Evolutionary conservation across 2,797 vertebrate species (phyloP).

Genomic region (Gallinago stenura): DNA sequence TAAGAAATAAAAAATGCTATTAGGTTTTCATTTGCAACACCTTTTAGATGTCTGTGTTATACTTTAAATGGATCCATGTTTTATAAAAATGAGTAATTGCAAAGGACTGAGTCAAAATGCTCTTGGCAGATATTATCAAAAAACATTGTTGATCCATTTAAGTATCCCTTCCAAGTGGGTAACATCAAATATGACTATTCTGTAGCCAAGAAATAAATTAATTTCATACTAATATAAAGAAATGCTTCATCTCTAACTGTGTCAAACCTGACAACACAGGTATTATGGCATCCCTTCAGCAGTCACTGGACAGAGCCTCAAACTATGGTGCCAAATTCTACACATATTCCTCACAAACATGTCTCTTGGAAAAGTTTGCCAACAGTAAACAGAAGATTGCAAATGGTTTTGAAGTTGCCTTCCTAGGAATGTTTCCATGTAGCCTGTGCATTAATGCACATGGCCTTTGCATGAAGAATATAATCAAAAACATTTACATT

Average conservation of each 20-base stretch:
- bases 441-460: background rate
- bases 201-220: slow-evolving; percentile 20
- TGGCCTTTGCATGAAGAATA: background rate
- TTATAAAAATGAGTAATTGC: background rate
- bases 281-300: background rate
- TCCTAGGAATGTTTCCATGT: background rate
- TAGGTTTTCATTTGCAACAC: background rate
- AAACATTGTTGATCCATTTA: background rate
- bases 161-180: background rate
- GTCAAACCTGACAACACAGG: slow-evolving; percentile 7
- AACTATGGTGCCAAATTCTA: slow-evolving; percentile 21
- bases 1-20: background rate
- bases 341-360: background rate
- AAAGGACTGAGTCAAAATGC: background rate
- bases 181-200: background rate
- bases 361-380: background rate
- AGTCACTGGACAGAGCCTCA: background rate
- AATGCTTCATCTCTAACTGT: background rate
- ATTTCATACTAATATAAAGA: background rate
- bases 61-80: background rate
- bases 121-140: slow-evolving; percentile 3
- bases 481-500: background rate
- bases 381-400: background rate
- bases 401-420: background rate
- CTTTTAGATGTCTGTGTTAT: background rate